Percentiles rank a stretch among this genome's conserved stretches.
phyloP scores from a whole-genome alignment of 1,140 invertebrate species.

The Musca domestica region DNA sequence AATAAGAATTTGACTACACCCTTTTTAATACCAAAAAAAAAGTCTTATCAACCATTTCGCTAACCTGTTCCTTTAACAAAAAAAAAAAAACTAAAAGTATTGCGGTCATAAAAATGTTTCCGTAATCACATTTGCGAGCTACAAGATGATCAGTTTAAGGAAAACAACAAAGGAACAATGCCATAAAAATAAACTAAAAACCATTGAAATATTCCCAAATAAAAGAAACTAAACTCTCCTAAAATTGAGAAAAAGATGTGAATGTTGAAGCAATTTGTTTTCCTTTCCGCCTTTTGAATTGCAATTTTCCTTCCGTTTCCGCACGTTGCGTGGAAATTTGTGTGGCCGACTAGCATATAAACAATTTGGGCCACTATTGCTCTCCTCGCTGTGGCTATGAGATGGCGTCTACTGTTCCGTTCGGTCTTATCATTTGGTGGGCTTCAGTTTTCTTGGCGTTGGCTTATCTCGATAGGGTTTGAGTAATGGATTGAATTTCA shows the following conservation, averaged over 20 bases:
- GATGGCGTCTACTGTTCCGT: too few species aligned
- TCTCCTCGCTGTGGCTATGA: too few species aligned
- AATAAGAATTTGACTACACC: background rate
- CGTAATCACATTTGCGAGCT: background rate
- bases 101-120: slow-evolving; percentile 19
- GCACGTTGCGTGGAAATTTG: too few species aligned
- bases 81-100: background rate
- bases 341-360: too few species aligned
- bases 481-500: slow-evolving; percentile 18
- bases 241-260: background rate
- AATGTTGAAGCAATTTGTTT: slow-evolving; percentile 10
- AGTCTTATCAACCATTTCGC: background rate
- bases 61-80: background rate
- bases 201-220: background rate
- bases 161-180: background rate
- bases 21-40: background rate
- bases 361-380: too few species aligned
- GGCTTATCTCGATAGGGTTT: background rate
- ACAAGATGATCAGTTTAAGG: background rate
- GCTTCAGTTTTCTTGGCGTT: background rate
- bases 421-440: background rate
- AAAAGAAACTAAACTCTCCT: background rate
- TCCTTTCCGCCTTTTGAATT: slow-evolving; percentile 15
- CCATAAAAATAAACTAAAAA: slow-evolving; percentile 4
- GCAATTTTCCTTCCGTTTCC: slow-evolving; percentile 20